Conservation (phyloP, 2,113 vertebrate species). For the Hypanus sabinus region DNA sequence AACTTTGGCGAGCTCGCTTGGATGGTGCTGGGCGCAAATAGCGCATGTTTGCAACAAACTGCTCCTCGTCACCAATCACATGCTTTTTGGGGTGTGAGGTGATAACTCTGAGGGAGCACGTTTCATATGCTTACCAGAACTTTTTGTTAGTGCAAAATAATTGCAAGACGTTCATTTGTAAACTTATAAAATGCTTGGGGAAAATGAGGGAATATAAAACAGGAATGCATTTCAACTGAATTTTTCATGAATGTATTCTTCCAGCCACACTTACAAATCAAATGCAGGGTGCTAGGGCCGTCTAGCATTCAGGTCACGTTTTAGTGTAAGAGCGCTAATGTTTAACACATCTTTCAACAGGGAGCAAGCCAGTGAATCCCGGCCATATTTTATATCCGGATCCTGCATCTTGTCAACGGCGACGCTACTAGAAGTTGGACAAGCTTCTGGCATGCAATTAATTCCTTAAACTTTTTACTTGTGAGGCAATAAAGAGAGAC, state of each 20-base stretch:
- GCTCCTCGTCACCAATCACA: neutral
- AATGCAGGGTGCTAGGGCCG: neutral
- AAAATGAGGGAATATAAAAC: neutral
- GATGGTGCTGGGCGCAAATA: neutral
- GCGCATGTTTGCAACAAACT: neutral
- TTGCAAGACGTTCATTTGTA: neutral
- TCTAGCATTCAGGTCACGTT: neutral
- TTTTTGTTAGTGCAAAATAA: neutral
- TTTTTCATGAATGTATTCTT: neutral
- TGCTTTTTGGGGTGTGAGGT: neutral
- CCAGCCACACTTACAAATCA: neutral
- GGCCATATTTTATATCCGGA: neutral
- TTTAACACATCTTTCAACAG: slow-evolving; percentile 30
- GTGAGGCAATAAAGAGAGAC: too few relatives aligned
- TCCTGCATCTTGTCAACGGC: neutral
- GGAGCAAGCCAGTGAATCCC: neutral
- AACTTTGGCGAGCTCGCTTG: neutral
- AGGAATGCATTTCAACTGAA: neutral
- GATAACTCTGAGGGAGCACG: neutral
- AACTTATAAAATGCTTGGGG: too few relatives aligned
- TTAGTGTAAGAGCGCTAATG: neutral
- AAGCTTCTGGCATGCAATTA: neutral
- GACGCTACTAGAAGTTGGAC: neutral
- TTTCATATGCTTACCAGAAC: neutral
- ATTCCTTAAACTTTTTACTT: slow-evolving; percentile 1